Percentiles rank a stretch among this genome's conserved stretches.
Evolutionary conservation across 2,888 invertebrate species (phyloP).

Genomic region (Cerastis leucographa): DNA sequence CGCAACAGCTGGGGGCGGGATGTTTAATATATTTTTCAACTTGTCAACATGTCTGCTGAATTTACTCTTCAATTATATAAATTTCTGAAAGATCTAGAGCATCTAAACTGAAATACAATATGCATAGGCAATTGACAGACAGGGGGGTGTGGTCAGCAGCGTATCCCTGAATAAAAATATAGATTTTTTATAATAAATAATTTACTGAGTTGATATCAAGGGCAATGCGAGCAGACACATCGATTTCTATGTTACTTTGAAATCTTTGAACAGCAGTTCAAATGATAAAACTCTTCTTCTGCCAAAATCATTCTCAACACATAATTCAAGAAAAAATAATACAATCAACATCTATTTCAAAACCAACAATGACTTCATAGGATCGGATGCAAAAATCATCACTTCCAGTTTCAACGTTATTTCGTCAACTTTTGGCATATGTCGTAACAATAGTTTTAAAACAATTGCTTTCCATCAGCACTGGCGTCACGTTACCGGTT

Average conservation of each 20-base stretch:
- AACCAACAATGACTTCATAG: slow-evolving; percentile 51
- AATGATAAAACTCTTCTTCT: not conserved
- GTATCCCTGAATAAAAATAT: slow-evolving; percentile 33
- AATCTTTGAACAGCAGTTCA: slow-evolving; percentile 8
- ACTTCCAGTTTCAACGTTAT: slow-evolving; percentile 34
- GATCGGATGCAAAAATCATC: slow-evolving; percentile 55
- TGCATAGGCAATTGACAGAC: not conserved
- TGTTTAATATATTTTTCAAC: too few species aligned
- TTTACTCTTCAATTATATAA: not conserved
- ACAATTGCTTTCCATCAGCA: slow-evolving; percentile 57
- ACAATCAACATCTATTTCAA: slow-evolving; percentile 30
- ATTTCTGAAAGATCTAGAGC: not conserved
- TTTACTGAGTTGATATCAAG: slow-evolving; percentile 35
- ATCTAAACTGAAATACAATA: not conserved
- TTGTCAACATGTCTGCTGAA: not conserved
- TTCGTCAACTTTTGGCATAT: slow-evolving; percentile 56
- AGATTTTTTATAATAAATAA: slow-evolving; percentile 31
- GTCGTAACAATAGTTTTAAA: slow-evolving; percentile 35
- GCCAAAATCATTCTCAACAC: not conserved
- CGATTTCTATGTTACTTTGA: slow-evolving; percentile 22
- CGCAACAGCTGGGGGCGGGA: not conserved
- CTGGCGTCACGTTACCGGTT: slow-evolving; percentile 46
- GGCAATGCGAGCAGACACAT: slow-evolving; percentile 31
- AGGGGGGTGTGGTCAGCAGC: not conserved
- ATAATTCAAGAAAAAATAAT: not conserved